Conservation (phyloP, 2,888 invertebrate genomes). For the Dysmachus trigonus region DNA sequence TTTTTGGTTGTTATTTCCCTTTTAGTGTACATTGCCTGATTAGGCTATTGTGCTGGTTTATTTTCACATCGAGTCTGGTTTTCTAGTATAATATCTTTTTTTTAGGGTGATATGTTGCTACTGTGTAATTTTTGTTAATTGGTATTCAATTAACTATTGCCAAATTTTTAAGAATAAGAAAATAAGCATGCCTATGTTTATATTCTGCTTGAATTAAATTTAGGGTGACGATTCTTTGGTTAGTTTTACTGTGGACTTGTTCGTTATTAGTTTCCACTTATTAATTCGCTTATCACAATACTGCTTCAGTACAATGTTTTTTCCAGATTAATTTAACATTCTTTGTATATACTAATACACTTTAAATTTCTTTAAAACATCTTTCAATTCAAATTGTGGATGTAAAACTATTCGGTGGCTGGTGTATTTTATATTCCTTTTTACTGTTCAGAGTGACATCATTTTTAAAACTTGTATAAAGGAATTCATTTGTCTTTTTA, state of each 20-base stretch:
- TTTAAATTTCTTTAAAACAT: background rate
- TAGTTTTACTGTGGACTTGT: background rate
- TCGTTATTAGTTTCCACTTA: background rate
- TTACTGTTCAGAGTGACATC: background rate
- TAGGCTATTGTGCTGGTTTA: background rate
- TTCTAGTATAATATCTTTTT: background rate
- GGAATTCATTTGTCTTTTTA: background rate
- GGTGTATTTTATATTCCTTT: background rate
- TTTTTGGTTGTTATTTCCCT: background rate
- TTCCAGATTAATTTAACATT: background rate
- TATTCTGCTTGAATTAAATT: constrained; percentile 1
- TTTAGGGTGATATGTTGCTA: background rate
- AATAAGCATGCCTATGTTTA: background rate
- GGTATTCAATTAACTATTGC: background rate
- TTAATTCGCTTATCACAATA: background rate
- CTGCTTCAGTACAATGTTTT: background rate
- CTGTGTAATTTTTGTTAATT: background rate
- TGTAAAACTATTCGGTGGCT: background rate
- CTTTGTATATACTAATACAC: background rate
- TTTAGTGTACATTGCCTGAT: background rate
- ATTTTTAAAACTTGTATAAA: background rate
- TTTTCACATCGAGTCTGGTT: background rate
- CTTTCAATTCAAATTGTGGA: background rate
- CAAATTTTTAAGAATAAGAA: background rate
- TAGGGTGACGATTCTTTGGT: background rate